phyloP scores from a whole-genome alignment of 1,140 invertebrate species.

The Leucophenga varia region DNA sequence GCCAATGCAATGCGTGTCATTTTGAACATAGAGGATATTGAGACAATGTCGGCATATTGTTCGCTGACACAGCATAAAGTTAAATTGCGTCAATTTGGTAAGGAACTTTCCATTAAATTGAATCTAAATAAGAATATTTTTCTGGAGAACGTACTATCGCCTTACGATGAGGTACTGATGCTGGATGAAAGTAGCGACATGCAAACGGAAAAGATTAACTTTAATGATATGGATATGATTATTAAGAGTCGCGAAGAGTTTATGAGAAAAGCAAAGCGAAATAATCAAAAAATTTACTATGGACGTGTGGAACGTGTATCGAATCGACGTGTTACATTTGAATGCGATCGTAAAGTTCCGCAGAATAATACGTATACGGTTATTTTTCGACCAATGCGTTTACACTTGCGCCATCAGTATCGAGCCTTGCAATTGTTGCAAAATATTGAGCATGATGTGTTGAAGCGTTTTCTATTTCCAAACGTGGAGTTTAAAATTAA shows the following conservation, averaged over 20 bases:
- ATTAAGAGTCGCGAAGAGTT: background rate
- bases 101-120: slow-evolving; percentile 39
- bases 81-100: slow-evolving; percentile 35
- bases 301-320: slow-evolving; percentile 36
- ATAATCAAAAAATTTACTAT: slow-evolving; percentile 31
- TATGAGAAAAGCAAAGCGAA: slow-evolving; percentile 18
- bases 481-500: slow-evolving; percentile 9
- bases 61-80: slow-evolving; percentile 32
- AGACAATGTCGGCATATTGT: slow-evolving; percentile 32
- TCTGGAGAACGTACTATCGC: slow-evolving; percentile 37
- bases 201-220: slow-evolving; percentile 16
- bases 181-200: slow-evolving; percentile 22
- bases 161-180: slow-evolving; percentile 38
- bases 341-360: slow-evolving; percentile 25
- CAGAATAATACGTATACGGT: slow-evolving; percentile 32
- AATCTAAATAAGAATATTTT: slow-evolving; percentile 14
- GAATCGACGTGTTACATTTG: slow-evolving; percentile 37
- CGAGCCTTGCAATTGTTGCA: slow-evolving; percentile 33
- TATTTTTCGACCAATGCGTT: slow-evolving; percentile 36
- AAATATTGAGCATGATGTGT: slow-evolving; percentile 11
- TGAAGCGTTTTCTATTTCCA: slow-evolving; percentile 36
- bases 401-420: slow-evolving; percentile 41
- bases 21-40: slow-evolving; percentile 45
- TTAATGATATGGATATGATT: slow-evolving; percentile 36
- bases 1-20: slow-evolving; percentile 24